Base-by-base conservation (phyloP, 2,888 invertebrate genomes). In the Rotaria sp. region DNA sequence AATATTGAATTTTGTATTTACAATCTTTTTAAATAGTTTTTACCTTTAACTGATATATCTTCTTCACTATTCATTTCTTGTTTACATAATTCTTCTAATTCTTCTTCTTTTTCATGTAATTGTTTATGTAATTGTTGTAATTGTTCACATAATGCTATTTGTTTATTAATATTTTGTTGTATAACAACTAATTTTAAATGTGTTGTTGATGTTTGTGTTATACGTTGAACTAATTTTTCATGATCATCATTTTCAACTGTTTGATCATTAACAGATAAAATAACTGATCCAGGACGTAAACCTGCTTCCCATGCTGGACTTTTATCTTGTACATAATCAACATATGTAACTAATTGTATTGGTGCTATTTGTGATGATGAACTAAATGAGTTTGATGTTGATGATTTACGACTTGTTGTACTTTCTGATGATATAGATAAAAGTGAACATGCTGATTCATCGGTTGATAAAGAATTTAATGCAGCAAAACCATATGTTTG, bases 401-500 rank as follows among this genome's bases (percentile, higher is more conserved):
- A 67, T 67, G 67, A 67, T 21, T 67, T 35, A 21, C 35, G 67
- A 35, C 67, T 67, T 38, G 5, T 18, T 67, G 18, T 38, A 67
- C 67, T 67, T 67, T 35, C 67, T 1, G 67, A 67, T 35, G 67
- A 67, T 67, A 26, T 21, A 2, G 67, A 67, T 18, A 67, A 1
- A 67, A 67, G 30, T 30, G 67, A 59, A n/a, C 30, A 59, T 15
- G 59, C 59, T 30, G 59, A 80, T 45, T 80, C 80, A 80, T 80
- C 80, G 3, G 45, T n/a, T 15, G 80, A 80, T 41, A 67, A 35
- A 5, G 67, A 21, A 67, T 67, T 67, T 35, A 80, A 41, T n/a
- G 80, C n/a, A 45, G 80, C 45, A 80, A 80, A 45, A n/a, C 80
- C 80, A 15, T 80, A 80, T 41, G 80, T 80, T 80, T 80, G 80